Base-by-base conservation (phyloP, 2,113 vertebrate genomes). In the Peromyscus californicus region DNA sequence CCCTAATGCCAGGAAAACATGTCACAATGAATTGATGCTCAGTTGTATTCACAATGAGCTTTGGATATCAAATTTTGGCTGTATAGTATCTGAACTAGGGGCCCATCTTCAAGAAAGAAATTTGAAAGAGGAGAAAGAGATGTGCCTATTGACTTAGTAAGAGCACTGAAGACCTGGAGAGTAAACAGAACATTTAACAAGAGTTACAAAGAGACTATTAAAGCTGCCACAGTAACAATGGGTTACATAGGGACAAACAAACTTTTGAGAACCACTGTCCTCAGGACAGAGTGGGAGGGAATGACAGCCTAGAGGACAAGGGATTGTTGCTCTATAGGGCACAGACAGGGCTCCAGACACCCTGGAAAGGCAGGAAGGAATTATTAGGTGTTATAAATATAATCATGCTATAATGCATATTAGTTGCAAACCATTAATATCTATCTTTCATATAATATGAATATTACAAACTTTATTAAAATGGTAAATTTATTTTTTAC, bases 191-290 rank as follows among this genome's bases (percentile, higher is more conserved):
- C 39, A 29, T 16, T 83, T 33, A 45, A 6, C 7, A 72, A 31
- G 16, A 1, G 33, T 61, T 42, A 12, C 33, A 33, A 54, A 7
- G 45, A n/a, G 0, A 7, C 36, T 3, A 57, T 4, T 7, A 72
- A 80, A 22, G 31, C 7, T 36, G 10, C 67, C 6, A 6, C 13
- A 29, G 59, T 7, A 61, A 5, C 61, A 48, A 1, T 3, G 59
- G 75, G 42, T 21, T 24, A 21, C 19, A 7, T 26, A 45, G 22
- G 0, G 11, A 13, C 29, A 69, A 84, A 13, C 3, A 1, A 3
- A 1, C 4, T 8, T n/a, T 12, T 24, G 15, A 76, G 15, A 76
- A 1, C 0, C 0, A 0, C 61, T 19, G 22, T 39, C 36, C 22
- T 76, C 3, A 6, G 19, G 31, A 59, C 15, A n/a, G 19, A 70